Evolutionary conservation across 2,113 vertebrate genomes (phyloP).

Genomic region (Mustela nigripes): DNA sequence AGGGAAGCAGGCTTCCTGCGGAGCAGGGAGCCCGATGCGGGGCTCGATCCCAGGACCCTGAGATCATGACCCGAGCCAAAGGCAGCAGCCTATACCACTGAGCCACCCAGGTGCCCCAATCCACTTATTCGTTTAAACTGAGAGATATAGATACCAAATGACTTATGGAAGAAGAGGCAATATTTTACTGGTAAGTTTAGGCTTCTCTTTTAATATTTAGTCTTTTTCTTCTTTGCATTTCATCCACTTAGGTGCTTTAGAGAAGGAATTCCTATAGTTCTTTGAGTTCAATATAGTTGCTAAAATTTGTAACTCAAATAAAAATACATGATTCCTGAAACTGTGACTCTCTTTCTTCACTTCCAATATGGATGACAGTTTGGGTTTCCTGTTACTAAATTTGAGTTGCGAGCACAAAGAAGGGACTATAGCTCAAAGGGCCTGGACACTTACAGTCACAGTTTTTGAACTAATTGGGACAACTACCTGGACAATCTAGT

Average conservation of each 20-base stretch:
- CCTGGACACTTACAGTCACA: not conserved
- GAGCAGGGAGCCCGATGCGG: too few species aligned
- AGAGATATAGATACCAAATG: not conserved
- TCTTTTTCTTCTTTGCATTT: not conserved
- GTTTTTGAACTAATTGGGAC: not conserved
- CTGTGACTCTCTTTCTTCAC: not conserved
- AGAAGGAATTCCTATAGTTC: not conserved
- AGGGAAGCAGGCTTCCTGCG: too few species aligned
- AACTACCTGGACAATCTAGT: not conserved
- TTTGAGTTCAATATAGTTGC: not conserved
- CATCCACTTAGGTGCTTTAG: not conserved
- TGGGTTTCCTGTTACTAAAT: not conserved
- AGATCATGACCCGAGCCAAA: too few species aligned
- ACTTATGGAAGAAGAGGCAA: not conserved
- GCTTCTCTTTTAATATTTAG: not conserved
- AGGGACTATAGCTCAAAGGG: not conserved
- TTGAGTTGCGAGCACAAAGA: not conserved
- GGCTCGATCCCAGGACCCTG: too few species aligned
- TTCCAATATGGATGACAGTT: not conserved
- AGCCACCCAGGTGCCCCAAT: too few species aligned
- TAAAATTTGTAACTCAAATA: not conserved
- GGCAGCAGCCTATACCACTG: too few species aligned
- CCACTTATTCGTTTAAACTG: not conserved
- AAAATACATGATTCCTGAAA: not conserved
- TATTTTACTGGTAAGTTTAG: not conserved